These are phyloP conservation scores for Calidris pugnax DNA, from an alignment of 2,113 vertebrate species.

Conservation along the genomic window DNA sequence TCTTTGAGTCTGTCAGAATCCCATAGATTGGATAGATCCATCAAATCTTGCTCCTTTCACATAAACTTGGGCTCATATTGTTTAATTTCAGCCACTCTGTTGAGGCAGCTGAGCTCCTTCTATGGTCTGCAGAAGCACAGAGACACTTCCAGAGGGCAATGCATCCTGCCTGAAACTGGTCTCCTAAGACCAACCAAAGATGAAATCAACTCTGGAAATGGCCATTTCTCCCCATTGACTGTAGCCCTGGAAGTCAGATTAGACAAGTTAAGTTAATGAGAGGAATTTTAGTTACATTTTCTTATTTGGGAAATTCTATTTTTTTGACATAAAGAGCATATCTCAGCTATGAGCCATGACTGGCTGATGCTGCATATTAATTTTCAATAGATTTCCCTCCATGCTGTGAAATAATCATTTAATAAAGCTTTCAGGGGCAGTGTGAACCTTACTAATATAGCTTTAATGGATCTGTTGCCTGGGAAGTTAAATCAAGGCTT, in stretches of 20 bases:
- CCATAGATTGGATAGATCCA: background rate
- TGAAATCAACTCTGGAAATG: background rate
- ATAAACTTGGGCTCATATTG: background rate
- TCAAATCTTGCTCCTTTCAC: background rate
- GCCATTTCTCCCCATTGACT: background rate
- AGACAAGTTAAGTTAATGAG: background rate
- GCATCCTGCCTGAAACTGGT: accelerated
- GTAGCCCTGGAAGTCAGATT: background rate
- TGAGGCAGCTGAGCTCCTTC: background rate
- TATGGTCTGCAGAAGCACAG: background rate
- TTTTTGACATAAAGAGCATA: background rate
- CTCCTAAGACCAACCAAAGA: background rate
- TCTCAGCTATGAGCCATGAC: background rate
- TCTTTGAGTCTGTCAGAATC: background rate
- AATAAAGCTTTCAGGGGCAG: slow-evolving; percentile 60
- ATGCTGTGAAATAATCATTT: slow-evolving; percentile 51
- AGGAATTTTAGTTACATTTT: background rate
- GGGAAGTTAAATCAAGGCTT: slow-evolving; percentile 39
- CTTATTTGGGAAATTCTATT: background rate
- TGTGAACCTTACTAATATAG: slow-evolving; percentile 44
- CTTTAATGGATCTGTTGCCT: slow-evolving; percentile 47
- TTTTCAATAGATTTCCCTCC: slow-evolving; percentile 37
- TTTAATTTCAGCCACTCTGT: background rate
- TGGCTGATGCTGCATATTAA: slow-evolving; percentile 34
- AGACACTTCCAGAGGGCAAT: background rate